These are phyloP conservation scores for Desmophyllum pertusum DNA, from an alignment of 92 coral and sea anemone species.

Conservation along the genomic window DNA sequence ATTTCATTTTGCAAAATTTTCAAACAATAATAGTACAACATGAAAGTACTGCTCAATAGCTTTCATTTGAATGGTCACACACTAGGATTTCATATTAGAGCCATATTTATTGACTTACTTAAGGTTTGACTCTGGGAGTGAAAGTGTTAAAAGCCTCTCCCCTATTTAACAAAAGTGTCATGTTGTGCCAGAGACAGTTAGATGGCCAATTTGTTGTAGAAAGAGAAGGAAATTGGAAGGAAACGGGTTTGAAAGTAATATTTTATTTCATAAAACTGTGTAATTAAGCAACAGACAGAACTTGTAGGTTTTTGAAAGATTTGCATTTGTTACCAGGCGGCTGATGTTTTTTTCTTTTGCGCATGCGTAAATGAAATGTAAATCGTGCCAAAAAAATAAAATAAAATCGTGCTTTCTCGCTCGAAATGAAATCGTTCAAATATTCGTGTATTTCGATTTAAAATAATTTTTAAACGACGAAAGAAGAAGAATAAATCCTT, in stretches of 20 bases:
- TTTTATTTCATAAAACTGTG: background rate
- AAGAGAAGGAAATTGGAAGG: background rate
- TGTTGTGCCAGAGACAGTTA: background rate
- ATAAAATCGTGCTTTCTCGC: background rate
- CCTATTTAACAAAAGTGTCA: background rate
- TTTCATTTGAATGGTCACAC: too few species aligned
- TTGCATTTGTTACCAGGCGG: background rate
- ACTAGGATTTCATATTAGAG: too few species aligned
- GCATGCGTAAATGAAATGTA: background rate
- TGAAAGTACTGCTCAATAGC: too few species aligned
- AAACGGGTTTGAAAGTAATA: background rate
- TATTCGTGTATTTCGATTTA: background rate
- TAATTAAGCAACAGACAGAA: background rate
- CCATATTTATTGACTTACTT: too few species aligned
- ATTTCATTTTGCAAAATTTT: too few species aligned
- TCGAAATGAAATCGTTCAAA: background rate
- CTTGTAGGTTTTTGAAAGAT: background rate
- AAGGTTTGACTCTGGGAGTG: too few species aligned
- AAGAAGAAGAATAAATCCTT: background rate
- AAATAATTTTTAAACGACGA: background rate
- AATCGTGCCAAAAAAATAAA: background rate
- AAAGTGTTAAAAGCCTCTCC: too few species aligned
- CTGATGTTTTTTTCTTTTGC: background rate
- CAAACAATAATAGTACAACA: too few species aligned
- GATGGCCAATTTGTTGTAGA: background rate